phyloP scores from a whole-genome alignment of 2,888 invertebrate species.

The Lasioglossum oenotherae region DNA sequence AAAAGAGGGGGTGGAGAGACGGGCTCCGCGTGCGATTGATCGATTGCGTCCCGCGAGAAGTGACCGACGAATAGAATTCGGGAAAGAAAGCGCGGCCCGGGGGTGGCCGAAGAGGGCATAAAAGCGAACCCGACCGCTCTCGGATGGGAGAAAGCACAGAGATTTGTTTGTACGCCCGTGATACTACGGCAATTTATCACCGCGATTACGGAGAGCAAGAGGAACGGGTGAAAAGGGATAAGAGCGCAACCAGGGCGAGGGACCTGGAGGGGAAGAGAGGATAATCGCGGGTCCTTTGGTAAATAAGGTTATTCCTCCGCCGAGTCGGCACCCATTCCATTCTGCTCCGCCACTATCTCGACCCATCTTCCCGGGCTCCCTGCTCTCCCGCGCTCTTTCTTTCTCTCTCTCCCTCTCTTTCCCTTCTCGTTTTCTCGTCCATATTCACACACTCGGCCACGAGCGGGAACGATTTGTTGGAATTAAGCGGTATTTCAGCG shows the following conservation, averaged over 20 bases:
- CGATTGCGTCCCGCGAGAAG: constrained; percentile 13
- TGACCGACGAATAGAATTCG: constrained; percentile 14
- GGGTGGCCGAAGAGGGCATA: neutral
- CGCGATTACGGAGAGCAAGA: constrained; percentile 26
- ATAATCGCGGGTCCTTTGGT: constrained; percentile 63
- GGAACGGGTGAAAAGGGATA: constrained; percentile 10
- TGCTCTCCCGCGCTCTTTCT: constrained; percentile 13
- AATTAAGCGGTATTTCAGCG: constrained; percentile 55
- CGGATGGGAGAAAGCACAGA: constrained; percentile 27
- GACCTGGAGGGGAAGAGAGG: constrained; percentile 12
- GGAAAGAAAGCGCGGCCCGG: neutral
- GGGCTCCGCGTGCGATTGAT: neutral
- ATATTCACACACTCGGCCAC: constrained; percentile 57
- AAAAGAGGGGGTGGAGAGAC: neutral
- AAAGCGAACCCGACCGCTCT: neutral
- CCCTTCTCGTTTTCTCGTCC: constrained; percentile 53
- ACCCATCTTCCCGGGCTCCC: constrained; percentile 45
- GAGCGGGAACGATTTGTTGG: constrained; percentile 50
- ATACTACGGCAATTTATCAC: constrained; percentile 59
- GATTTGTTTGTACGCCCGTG: constrained; percentile 62
- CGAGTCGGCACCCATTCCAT: constrained; percentile 55
- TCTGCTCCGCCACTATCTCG: constrained; percentile 46
- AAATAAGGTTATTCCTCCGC: constrained; percentile 64
- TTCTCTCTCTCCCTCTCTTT: neutral
- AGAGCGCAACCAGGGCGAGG: neutral